phyloP scores from a whole-genome alignment of 1,140 invertebrate genomes.

The Plutomurus gul region DNA sequence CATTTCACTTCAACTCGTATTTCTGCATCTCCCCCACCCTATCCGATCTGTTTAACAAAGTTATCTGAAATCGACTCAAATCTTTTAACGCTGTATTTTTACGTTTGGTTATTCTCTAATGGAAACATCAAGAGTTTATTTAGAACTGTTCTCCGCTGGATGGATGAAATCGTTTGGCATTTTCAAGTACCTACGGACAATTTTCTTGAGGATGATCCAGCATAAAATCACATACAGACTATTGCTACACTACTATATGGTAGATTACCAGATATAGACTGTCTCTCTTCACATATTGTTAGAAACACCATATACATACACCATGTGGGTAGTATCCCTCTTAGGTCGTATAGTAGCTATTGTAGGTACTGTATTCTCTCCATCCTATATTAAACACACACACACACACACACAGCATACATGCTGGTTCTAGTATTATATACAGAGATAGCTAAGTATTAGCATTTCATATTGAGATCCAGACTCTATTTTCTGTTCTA shows the following conservation, averaged over 20 bases:
- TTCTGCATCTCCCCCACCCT: background rate
- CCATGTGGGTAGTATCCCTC: too few species aligned
- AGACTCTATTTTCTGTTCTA: conserved; percentile 1
- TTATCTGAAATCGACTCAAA: background rate
- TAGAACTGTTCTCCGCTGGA: background rate
- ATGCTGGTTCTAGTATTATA: too few species aligned
- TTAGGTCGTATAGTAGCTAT: too few species aligned
- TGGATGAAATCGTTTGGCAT: conserved; percentile 4
- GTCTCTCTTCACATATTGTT: too few species aligned
- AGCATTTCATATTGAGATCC: background rate
- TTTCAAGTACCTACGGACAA: background rate
- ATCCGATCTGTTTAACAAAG: background rate
- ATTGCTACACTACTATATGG: background rate
- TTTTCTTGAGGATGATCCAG: background rate
- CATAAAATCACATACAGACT: background rate
- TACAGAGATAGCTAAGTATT: background rate
- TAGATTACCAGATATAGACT: too few species aligned
- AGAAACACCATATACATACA: too few species aligned
- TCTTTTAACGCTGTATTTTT: background rate
- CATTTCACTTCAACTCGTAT: background rate
- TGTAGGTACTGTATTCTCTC: too few species aligned
- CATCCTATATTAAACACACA: background rate
- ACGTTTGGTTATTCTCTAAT: background rate
- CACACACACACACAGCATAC: background rate
- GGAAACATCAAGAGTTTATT: background rate